phyloP scores from a whole-genome alignment of 2,888 invertebrate species.

The Sinhomidia bicolor region DNA sequence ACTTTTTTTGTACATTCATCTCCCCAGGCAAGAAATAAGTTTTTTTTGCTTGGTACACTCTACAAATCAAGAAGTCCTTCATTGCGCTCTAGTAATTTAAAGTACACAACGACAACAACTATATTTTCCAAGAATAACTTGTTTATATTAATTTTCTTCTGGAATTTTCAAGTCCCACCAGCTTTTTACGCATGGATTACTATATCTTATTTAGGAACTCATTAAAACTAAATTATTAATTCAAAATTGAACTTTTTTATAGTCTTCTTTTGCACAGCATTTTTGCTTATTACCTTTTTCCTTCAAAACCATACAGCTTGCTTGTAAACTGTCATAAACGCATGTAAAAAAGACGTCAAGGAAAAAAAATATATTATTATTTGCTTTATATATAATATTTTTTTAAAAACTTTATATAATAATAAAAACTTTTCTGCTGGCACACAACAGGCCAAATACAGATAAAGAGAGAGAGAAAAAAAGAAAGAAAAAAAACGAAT shows the following conservation, averaged over 20 bases:
- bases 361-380: background rate
- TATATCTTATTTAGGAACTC: slow-evolving; percentile 35
- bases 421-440: too few species aligned
- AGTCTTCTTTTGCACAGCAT: too few species aligned
- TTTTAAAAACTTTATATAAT: too few species aligned
- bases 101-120: background rate
- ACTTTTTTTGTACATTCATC: slow-evolving; percentile 2
- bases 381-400: background rate
- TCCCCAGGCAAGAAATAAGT: background rate
- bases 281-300: background rate
- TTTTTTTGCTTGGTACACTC: background rate
- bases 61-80: background rate
- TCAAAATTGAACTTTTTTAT: background rate
- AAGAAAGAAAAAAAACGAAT: too few species aligned
- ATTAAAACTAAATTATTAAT: slow-evolving; percentile 42
- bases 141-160: slow-evolving; percentile 40
- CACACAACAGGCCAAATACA: too few species aligned
- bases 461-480: background rate
- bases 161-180: background rate
- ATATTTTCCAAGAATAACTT: background rate
- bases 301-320: background rate
- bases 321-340: background rate
- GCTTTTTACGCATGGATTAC: slow-evolving; percentile 19
- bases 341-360: background rate
- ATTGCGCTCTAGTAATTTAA: slow-evolving; percentile 8